Evolutionary conservation across 1,140 invertebrate genomes (phyloP), one percentile per base, ranked within the genome.

Genomic region (Drosophila saltans): DNA sequence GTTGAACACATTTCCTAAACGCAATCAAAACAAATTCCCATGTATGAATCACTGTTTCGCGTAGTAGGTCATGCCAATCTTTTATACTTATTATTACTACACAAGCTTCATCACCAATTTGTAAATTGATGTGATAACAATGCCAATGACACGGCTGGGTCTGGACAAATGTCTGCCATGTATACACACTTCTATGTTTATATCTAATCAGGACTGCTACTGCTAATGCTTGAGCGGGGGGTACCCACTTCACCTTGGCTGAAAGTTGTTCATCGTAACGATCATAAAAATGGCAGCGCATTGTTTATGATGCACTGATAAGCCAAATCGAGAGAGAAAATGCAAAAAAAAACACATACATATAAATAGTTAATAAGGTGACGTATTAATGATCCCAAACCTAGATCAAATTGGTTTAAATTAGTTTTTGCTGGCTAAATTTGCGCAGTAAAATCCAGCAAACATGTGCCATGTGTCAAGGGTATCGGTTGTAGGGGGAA

Each of bases 391-490:
- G 16, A n/a, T 41, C 21, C 45, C 40, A 26, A 8, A 52, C 61
- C 62, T 70, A 65, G 75, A 75, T 70, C 30, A 48, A 73, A 63
- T 69, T 81, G 78, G 81, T 75, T 75, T 60, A 2, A 70, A 72
- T 85, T 81, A 85, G 81, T 72, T 85, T 59, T 16, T 6, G 56
- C 68, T 61, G 52, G 81, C 56, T 70, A 28, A 57, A 72, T 75
- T 69, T 81, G 78, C 77, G 81, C 75, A 66, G 64, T 67, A 75
- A 62, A 52, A 26, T 52, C 66, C 65, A 36, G 26, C 48, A 24
- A 24, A 48, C 8, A 9, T 9, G 21, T 48, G 45, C 40, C 39
- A 64, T 48, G 63, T 66, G 40, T 69, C 80, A 76, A 83, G 80
- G 69, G 70, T 82, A 68, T 63, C 74, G 55, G 66, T 60, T 80